These are phyloP conservation scores for Drosophila nikananu DNA, from an alignment of 1,140 invertebrate species.

Conservation along the genomic window DNA sequence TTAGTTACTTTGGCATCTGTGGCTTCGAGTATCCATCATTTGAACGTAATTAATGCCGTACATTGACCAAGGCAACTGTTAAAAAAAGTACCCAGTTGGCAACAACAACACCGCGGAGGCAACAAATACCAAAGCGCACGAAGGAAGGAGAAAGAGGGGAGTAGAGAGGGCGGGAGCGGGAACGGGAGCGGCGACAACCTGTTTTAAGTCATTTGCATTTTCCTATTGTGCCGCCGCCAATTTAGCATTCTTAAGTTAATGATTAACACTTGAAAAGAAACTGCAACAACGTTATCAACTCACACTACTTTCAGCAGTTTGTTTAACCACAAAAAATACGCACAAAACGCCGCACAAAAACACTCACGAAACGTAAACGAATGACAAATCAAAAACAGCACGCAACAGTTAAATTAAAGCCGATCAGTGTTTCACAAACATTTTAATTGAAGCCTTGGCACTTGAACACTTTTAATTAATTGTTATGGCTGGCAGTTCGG, in stretches of 20 bases:
- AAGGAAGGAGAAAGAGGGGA: conserved; percentile 4
- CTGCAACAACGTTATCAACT: conserved; percentile 18
- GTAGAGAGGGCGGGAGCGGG: conserved; percentile 1
- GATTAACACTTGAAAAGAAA: conserved; percentile 4
- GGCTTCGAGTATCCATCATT: conserved; percentile 19
- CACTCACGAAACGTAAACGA: conserved; percentile 8
- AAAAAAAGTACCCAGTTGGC: conserved; percentile 43
- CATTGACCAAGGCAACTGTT: conserved; percentile 52
- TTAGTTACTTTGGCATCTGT: conserved; percentile 18
- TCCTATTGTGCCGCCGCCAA: conserved; percentile 35
- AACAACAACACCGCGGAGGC: conserved; percentile 32
- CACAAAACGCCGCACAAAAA: conserved; percentile 44
- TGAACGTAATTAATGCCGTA: conserved; percentile 53
- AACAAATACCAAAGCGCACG: conserved; percentile 35
- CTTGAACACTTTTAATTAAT: conserved; percentile 32
- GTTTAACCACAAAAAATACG: conserved; percentile 41
- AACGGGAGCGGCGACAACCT: conserved; percentile 44
- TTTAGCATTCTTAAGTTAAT: background rate
- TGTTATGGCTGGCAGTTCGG: conserved; percentile 28
- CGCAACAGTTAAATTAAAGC: conserved; percentile 38
- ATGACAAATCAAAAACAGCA: conserved; percentile 34
- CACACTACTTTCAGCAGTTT: conserved; percentile 28
- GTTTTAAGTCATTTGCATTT: conserved; percentile 57
- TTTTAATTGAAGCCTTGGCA: conserved; percentile 34
- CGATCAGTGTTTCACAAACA: conserved; percentile 33